These are phyloP conservation scores for Rattus norvegicus DNA, from an alignment of 2,113 vertebrate species.

Conservation along the genomic window DNA sequence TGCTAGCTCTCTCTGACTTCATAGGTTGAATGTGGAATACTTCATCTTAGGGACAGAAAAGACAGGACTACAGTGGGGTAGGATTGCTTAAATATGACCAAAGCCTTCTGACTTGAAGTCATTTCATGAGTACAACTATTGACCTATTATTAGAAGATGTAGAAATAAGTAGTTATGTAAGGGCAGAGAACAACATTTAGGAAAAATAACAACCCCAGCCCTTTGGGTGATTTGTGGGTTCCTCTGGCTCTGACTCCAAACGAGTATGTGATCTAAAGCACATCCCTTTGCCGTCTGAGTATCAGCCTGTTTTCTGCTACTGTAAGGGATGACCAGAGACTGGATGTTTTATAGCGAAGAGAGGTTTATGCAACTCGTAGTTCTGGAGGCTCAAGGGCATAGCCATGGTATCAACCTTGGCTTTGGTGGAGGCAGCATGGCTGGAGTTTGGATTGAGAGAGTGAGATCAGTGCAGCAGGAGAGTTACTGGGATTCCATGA, in stretches of 20 bases:
- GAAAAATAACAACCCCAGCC: not conserved
- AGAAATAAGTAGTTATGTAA: constrained; percentile 5
- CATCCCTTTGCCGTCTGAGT: not conserved
- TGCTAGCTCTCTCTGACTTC: accelerated
- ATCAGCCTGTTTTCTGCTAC: not conserved
- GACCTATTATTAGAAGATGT: not conserved
- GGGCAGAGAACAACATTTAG: not conserved
- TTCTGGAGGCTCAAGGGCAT: not conserved
- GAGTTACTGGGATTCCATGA: not conserved
- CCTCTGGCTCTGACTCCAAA: not conserved
- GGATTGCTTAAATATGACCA: not conserved
- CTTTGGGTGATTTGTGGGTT: not conserved
- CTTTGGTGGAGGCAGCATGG: not conserved
- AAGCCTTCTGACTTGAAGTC: not conserved
- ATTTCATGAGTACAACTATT: constrained; percentile 4
- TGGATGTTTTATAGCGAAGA: not conserved
- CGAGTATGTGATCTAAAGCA: not conserved
- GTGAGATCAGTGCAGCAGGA: not conserved
- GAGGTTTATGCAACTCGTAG: not conserved
- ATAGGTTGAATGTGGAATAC: not conserved
- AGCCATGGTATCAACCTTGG: not conserved
- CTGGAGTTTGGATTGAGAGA: not conserved
- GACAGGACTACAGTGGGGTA: not conserved
- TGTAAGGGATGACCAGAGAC: not conserved
- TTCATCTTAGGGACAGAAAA: not conserved